Conservation (phyloP, 2,888 invertebrate genomes). For the Peribatodes rhomboidaria region DNA sequence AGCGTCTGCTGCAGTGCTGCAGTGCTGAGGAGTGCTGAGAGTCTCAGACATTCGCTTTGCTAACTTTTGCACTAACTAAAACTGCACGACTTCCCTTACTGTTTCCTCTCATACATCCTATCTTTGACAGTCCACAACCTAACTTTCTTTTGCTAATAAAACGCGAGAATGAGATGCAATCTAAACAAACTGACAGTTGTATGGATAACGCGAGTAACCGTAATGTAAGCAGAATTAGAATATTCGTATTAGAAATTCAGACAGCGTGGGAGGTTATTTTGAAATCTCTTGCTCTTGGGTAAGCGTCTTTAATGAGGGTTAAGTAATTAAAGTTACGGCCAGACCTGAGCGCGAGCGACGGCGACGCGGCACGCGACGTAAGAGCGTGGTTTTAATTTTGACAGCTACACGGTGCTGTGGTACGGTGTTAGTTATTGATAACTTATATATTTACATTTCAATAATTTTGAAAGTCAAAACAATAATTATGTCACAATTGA, state of each 20-base stretch:
- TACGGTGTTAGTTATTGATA: no score
- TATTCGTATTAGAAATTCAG: neutral
- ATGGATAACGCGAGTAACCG: slow-evolving; percentile 11
- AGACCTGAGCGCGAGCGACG: no score
- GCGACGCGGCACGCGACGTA: neutral
- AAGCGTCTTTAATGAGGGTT: neutral
- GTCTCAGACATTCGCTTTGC: no score
- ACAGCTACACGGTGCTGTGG: no score
- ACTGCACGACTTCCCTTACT: slow-evolving; percentile 11
- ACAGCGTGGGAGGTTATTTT: slow-evolving; percentile 16
- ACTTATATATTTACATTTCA: no score
- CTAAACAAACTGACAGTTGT: slow-evolving; percentile 20
- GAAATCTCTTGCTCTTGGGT: neutral
- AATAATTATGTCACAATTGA: no score
- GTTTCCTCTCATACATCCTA: neutral
- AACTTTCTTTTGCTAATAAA: slow-evolving; percentile 28
- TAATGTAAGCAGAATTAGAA: slow-evolving; percentile 8
- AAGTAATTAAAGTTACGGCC: no score
- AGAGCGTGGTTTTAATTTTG: no score
- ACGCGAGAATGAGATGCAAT: slow-evolving; percentile 13
- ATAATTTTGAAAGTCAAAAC: no score
- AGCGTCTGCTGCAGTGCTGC: no score
- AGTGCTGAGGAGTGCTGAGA: no score
- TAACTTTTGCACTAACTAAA: no score
- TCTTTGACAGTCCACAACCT: slow-evolving; percentile 4